Conservation (phyloP, 2,888 invertebrate genomes). For the Reticulitermes lucifugus region DNA sequence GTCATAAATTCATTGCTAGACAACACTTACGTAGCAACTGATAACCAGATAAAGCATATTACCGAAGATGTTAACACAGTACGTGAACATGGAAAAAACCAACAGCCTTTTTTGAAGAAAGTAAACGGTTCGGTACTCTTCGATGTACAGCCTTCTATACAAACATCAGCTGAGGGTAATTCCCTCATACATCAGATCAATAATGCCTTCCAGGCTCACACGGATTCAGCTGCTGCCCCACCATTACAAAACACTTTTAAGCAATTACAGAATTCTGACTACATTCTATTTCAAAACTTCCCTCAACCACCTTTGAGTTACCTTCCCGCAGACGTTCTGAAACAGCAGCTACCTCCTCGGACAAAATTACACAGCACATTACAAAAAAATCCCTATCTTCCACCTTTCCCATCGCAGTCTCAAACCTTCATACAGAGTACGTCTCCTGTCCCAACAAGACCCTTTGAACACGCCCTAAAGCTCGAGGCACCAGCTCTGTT, state of each 20-base stretch:
- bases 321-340: background rate
- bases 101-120: background rate
- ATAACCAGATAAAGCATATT: background rate
- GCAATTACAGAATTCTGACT: constrained; percentile 32
- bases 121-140: constrained; percentile 39
- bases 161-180: constrained; percentile 52
- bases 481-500: constrained; percentile 41
- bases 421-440: background rate
- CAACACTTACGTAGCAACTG: background rate
- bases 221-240: background rate
- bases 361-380: constrained; percentile 35
- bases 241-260: background rate
- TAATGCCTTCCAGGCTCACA: constrained; percentile 16
- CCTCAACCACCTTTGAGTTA: constrained; percentile 22
- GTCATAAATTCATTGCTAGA: background rate
- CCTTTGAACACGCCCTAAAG: constrained; percentile 8
- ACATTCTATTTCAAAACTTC: constrained; percentile 41
- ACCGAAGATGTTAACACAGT: background rate
- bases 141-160: constrained; percentile 54
- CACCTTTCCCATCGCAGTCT: constrained; percentile 1
- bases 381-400: constrained; percentile 40
- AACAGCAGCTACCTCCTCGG: constrained; percentile 35
- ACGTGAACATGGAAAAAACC: background rate
- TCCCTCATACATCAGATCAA: constrained; percentile 51
- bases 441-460: constrained; percentile 14